phyloP scores from a whole-genome alignment of 1,140 invertebrate genomes.

The Penaeus vannamei region DNA sequence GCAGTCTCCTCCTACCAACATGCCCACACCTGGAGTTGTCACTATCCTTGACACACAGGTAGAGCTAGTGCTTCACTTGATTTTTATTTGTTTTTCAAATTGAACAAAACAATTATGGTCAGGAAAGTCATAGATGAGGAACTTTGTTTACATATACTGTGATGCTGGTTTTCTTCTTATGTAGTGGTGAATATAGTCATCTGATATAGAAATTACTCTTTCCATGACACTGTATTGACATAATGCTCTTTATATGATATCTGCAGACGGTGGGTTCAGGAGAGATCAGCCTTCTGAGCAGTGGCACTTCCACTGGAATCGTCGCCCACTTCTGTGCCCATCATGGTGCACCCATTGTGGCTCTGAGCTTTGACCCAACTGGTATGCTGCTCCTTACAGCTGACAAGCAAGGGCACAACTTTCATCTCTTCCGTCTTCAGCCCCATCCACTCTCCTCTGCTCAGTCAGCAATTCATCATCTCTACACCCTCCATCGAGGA shows the following conservation, averaged over 20 bases:
- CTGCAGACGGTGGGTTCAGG: slow-evolving; percentile 59
- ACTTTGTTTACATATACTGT: no score
- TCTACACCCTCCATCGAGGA: slow-evolving; percentile 93
- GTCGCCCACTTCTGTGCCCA: slow-evolving; percentile 97
- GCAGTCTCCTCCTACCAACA: slow-evolving; percentile 65
- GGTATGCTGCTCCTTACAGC: slow-evolving; percentile 93
- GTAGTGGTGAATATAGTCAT: no score
- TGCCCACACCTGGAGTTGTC: slow-evolving; percentile 83
- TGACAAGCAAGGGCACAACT: slow-evolving; percentile 94
- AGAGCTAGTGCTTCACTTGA: slow-evolving; percentile 41
- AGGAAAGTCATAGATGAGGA: neutral
- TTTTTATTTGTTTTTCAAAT: slow-evolving; percentile 9
- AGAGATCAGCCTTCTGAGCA: slow-evolving; percentile 60
- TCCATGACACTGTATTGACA: neutral
- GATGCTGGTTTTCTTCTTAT: no score
- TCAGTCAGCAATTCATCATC: slow-evolving; percentile 93
- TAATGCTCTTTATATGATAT: neutral
- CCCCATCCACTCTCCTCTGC: slow-evolving; percentile 91
- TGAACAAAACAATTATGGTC: neutral
- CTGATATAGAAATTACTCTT: neutral
- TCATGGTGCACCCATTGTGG: slow-evolving; percentile 87
- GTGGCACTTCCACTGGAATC: slow-evolving; percentile 74
- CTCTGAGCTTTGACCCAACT: slow-evolving; percentile 92
- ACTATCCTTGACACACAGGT: slow-evolving; percentile 90
- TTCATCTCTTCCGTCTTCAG: slow-evolving; percentile 95